Evolutionary conservation across 2,888 invertebrate species (phyloP).

Genomic region (Palloptera scutellata): DNA sequence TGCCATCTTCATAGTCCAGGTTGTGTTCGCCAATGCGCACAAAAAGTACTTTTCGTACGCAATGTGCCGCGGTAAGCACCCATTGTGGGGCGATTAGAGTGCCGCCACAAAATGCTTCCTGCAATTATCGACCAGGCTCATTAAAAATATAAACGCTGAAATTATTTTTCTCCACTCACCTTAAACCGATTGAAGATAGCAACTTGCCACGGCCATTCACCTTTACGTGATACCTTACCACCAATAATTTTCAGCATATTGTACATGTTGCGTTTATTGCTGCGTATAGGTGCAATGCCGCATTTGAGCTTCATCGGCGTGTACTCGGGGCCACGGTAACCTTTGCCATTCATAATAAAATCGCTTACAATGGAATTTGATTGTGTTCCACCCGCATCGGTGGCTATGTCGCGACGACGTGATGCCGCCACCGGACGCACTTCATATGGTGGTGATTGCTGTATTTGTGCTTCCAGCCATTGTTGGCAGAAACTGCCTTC

Average conservation of each 20-base stretch:
- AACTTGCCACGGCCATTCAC: constrained; percentile 96
- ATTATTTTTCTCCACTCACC: constrained; percentile 64
- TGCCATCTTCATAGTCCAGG: constrained; percentile 75
- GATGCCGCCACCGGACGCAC: constrained; percentile 50
- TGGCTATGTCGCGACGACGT: constrained; percentile 49
- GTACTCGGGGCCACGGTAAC: constrained; percentile 62
- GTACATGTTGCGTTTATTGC: constrained; percentile 59
- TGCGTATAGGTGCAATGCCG: constrained; percentile 58
- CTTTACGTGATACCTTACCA: constrained; percentile 78
- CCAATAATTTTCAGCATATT: constrained; percentile 85
- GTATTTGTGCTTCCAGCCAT: constrained; percentile 67
- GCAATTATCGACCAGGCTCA: constrained; percentile 4
- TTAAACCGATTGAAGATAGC: constrained; percentile 85
- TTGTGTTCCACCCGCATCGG: constrained; percentile 37
- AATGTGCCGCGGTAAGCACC: constrained; percentile 90
- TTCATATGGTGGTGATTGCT: constrained; percentile 57
- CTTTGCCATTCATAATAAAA: constrained; percentile 60
- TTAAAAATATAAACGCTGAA: neutral
- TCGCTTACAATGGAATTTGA: constrained; percentile 56
- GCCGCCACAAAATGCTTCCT: constrained; percentile 91
- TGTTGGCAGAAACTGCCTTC: constrained; percentile 83
- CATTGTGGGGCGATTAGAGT: constrained; percentile 82
- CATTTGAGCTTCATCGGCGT: constrained; percentile 63
- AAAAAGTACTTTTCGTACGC: constrained; percentile 77
- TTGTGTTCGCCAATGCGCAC: constrained; percentile 90